A percentile compares a stretch with the other conserved stretches of the same genome.
Evolutionary conservation across 2,888 invertebrate species (phyloP).

Genomic region (Rhagonycha fulva): DNA sequence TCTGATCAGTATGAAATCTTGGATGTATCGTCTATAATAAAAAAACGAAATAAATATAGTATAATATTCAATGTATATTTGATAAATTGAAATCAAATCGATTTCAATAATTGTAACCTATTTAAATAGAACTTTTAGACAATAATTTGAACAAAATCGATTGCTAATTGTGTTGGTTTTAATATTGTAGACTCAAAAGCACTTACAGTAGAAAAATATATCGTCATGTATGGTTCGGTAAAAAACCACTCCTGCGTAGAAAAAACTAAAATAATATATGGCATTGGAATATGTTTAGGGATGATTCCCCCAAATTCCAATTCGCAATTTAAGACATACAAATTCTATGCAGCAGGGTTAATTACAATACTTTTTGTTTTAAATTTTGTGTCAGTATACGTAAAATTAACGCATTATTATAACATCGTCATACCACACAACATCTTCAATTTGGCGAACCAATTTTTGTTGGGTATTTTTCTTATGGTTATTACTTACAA

Average conservation of each 20-base stretch:
- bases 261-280: not conserved
- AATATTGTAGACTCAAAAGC: too few relatives aligned
- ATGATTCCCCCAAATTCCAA: not conserved
- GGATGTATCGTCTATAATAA: too few relatives aligned
- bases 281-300: not conserved
- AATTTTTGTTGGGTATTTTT: not conserved
- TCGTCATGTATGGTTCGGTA: not conserved
- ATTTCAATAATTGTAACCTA: too few relatives aligned
- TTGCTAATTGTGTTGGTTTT: too few relatives aligned
- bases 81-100: too few relatives aligned
- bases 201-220: too few relatives aligned
- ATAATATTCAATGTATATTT: too few relatives aligned
- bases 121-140: too few relatives aligned
- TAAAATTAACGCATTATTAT: not conserved
- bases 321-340: not conserved
- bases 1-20: too few relatives aligned
- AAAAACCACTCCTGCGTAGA: not conserved
- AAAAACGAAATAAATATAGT: too few relatives aligned
- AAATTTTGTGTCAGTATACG: not conserved
- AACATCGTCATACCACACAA: not conserved
- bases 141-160: too few relatives aligned
- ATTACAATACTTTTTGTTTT: not conserved
- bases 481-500: not conserved
- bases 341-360: not conserved
- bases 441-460: not conserved